Percentiles rank a stretch among this genome's conserved stretches.
These are phyloP conservation scores for Aphelenchoides avenae DNA, from an alignment of 1,140 invertebrate genomes.

Conservation along the genomic window DNA sequence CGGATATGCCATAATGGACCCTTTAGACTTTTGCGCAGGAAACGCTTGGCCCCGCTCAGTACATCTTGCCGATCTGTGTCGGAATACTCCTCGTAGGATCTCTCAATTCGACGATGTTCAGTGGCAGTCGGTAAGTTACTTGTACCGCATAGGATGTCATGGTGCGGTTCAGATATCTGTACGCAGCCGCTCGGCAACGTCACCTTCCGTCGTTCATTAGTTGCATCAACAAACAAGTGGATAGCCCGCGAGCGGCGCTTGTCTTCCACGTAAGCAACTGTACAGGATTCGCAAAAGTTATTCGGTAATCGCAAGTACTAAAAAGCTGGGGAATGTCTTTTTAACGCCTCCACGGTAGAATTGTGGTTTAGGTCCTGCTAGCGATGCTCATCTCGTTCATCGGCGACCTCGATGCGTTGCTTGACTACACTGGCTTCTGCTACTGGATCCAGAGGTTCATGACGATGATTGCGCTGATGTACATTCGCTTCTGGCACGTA, in stretches of 20 bases:
- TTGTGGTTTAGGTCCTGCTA: conserved; percentile 5
- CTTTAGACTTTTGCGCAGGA: conserved; percentile 48
- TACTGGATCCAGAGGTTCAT: conserved; percentile 37
- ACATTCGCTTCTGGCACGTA: conserved; percentile 28
- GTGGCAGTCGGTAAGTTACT: conserved; percentile 39
- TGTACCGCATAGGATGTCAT: neutral
- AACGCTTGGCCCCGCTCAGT: conserved; percentile 41
- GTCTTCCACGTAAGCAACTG: conserved; percentile 12
- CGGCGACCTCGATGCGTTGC: conserved; percentile 27
- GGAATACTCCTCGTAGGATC: conserved; percentile 50
- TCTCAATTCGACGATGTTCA: conserved; percentile 52
- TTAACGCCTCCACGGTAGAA: neutral
- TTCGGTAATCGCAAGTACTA: neutral
- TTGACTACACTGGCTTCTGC: conserved; percentile 36
- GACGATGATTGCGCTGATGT: conserved; percentile 44
- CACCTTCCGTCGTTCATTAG: conserved; percentile 46
- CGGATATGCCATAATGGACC: too few relatives aligned
- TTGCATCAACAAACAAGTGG: conserved; percentile 38
- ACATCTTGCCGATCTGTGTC: conserved; percentile 52
- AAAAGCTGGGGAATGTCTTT: neutral
- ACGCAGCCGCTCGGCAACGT: conserved; percentile 44
- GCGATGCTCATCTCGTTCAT: conserved; percentile 37
- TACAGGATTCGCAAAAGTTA: neutral
- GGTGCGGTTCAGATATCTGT: conserved; percentile 24
- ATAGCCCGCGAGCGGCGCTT: conserved; percentile 43